phyloP scores from a whole-genome alignment of 2,113 vertebrate genomes.

The Scalopus aquaticus region DNA sequence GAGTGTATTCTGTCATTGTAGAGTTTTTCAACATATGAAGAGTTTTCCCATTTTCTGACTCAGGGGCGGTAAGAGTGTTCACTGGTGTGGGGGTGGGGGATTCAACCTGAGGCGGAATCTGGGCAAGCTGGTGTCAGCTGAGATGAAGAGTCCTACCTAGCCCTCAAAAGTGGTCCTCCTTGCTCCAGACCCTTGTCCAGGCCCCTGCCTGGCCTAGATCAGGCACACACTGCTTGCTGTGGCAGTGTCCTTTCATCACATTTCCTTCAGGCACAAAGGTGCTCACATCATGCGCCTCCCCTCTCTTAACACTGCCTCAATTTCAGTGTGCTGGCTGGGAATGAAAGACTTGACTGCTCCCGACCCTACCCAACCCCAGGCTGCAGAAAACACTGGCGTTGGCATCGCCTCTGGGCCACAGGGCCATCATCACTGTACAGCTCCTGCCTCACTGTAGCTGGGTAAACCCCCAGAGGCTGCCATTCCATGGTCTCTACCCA shows the following conservation, averaged over 20 bases:
- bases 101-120: not conserved
- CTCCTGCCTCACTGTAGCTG: not conserved
- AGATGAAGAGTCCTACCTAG: not conserved
- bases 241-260: rapidly evolving
- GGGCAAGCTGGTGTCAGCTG: not conserved
- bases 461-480: not conserved
- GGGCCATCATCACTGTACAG: rapidly evolving
- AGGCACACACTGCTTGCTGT: not conserved
- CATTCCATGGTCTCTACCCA: not conserved
- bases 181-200: not conserved
- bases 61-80: not conserved
- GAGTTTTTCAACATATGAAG: not conserved
- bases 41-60: not conserved
- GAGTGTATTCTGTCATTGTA: not conserved
- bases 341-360: not conserved
- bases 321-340: not conserved
- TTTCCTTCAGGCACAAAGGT: rapidly evolving
- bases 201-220: no score
- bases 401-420: not conserved
- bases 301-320: not conserved
- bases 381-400: not conserved
- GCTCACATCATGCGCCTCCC: not conserved
- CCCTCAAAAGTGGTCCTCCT: not conserved
- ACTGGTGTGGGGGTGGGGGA: not conserved
- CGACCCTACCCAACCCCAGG: not conserved